Evolutionary conservation across 2,888 invertebrate genomes (phyloP).

Genomic region (Calameuta filiformis): DNA sequence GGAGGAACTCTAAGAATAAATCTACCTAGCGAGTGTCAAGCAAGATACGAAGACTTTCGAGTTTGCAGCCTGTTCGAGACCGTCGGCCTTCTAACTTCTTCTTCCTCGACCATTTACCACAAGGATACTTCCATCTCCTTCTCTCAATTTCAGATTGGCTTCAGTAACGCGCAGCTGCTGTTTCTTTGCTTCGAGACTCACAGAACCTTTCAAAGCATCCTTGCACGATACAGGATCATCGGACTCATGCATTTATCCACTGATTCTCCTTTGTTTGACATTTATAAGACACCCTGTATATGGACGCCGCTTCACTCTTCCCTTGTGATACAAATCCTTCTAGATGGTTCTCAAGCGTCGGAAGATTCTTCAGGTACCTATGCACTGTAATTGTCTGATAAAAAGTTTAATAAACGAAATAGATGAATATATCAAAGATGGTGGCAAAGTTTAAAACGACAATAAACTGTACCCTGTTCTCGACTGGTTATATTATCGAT

Average conservation of each 20-base stretch:
- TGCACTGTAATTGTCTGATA: neutral
- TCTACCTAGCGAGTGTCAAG: slow-evolving; percentile 11
- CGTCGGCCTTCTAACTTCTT: neutral
- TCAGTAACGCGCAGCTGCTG: neutral
- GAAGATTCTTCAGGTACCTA: neutral
- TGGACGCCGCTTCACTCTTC: neutral
- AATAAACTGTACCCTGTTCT: neutral
- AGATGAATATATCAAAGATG: neutral
- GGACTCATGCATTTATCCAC: neutral
- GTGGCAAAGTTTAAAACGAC: neutral
- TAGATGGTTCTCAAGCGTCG: neutral
- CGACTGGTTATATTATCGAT: neutral
- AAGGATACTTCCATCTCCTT: neutral
- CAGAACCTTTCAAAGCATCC: neutral
- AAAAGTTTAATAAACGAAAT: neutral
- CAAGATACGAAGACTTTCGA: neutral
- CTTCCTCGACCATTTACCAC: neutral
- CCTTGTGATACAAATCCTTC: neutral
- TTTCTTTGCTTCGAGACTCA: neutral
- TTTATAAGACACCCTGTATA: neutral
- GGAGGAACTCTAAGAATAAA: slow-evolving; percentile 9
- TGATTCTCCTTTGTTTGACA: neutral
- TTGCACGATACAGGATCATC: neutral
- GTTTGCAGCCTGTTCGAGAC: neutral
- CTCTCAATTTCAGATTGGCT: neutral